Conservation (phyloP, 2,888 invertebrate species). For the Apeira syringaria region DNA sequence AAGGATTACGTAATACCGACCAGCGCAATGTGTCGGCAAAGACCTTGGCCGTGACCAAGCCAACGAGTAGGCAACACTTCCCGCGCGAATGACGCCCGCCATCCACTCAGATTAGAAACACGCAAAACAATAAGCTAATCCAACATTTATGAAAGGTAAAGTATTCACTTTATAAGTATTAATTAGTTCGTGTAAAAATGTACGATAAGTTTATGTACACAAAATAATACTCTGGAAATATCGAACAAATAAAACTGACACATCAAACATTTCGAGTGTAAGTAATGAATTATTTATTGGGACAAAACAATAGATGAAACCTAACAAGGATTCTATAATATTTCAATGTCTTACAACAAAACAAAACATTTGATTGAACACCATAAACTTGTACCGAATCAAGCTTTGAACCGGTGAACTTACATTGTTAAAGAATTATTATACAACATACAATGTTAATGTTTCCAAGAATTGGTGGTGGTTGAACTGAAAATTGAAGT, state of each 20-base stretch:
- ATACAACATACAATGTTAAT: not conserved
- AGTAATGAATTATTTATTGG: constrained; percentile 14
- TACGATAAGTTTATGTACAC: too few species aligned
- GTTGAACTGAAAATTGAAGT: not conserved
- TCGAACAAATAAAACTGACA: too few species aligned
- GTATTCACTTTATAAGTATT: too few species aligned
- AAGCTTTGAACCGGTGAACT: constrained; percentile 5
- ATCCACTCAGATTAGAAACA: constrained; percentile 55
- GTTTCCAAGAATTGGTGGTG: constrained; percentile 2
- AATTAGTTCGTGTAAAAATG: too few species aligned
- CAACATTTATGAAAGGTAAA: too few species aligned
- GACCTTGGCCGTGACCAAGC: constrained; percentile 82
- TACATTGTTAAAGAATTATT: constrained; percentile 1
- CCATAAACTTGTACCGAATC: constrained; percentile 19
- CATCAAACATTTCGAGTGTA: constrained; percentile 20
- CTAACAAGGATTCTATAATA: constrained; percentile 20
- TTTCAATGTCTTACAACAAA: constrained; percentile 19
- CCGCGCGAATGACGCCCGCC: constrained; percentile 56
- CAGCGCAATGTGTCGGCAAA: constrained; percentile 55
- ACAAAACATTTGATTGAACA: constrained; percentile 15
- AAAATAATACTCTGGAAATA: too few species aligned
- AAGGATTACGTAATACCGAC: constrained; percentile 64
- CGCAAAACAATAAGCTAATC: constrained; percentile 51
- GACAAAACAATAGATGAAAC: constrained; percentile 21
- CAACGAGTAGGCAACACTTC: constrained; percentile 55